Conservation (phyloP, 2,888 invertebrate species). For the Tupiocoris notatus region DNA sequence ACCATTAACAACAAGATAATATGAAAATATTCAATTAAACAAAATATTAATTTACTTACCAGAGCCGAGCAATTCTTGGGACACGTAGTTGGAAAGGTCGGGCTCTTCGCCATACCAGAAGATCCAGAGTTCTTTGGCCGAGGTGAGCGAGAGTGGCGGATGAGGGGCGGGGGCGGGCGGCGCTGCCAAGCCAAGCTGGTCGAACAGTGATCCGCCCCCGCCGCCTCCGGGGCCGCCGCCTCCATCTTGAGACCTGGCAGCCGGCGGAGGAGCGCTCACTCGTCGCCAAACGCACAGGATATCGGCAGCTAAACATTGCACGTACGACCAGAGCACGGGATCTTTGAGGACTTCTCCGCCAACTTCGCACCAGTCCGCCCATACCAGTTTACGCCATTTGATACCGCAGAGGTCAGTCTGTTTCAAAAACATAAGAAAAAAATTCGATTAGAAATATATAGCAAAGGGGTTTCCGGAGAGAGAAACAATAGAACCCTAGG, state of each 20-base stretch:
- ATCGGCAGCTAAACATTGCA: constrained; percentile 87
- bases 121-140: constrained; percentile 97
- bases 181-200: constrained; percentile 49
- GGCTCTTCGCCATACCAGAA: constrained; percentile 99
- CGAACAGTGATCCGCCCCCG: constrained; percentile 48
- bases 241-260: constrained; percentile 42
- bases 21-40: too few species aligned
- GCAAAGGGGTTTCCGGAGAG: too few species aligned
- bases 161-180: constrained; percentile 57
- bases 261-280: constrained; percentile 62
- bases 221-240: background rate
- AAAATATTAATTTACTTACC: constrained; percentile 72
- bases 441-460: too few species aligned
- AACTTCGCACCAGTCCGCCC: constrained; percentile 63
- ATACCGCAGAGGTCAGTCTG: constrained; percentile 99
- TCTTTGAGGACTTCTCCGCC: constrained; percentile 74
- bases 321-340: constrained; percentile 86
- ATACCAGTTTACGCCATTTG: constrained; percentile 95
- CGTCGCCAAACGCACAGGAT: constrained; percentile 98
- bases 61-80: constrained; percentile 77
- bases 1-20: background rate
- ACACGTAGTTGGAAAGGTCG: constrained; percentile 78
- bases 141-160: constrained; percentile 77
- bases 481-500: too few species aligned
- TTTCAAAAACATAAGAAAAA: too few species aligned